Evolutionary conservation across 2,797 vertebrate genomes (phyloP).

Genomic region (Melopsittacus undulatus): DNA sequence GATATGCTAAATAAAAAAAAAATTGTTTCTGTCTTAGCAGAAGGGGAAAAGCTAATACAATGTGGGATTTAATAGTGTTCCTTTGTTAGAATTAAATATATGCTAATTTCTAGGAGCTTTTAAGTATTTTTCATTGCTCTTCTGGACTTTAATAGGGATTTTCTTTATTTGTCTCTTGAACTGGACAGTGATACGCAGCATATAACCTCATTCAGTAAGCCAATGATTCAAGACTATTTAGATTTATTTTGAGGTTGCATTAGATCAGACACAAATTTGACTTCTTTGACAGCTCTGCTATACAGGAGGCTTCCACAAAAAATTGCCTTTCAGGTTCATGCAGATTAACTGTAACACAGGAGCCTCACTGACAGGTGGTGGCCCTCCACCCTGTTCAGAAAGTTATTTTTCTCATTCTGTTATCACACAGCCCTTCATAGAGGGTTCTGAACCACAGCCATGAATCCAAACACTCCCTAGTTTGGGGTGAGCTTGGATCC

Average conservation of each 20-base stretch:
- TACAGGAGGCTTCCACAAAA: not conserved
- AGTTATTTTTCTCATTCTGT: not conserved
- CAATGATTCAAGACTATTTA: not conserved
- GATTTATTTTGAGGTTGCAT: not conserved
- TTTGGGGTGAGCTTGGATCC: conserved; percentile 40
- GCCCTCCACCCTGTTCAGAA: not conserved
- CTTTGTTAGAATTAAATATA: conserved; percentile 4
- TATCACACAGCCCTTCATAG: not conserved
- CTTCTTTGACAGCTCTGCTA: not conserved
- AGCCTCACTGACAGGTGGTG: not conserved
- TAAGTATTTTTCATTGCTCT: conserved; percentile 31
- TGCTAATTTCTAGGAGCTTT: not conserved
- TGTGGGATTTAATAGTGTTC: not conserved
- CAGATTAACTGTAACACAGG: not conserved
- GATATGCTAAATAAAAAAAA: not conserved
- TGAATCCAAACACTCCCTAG: conserved; percentile 1
- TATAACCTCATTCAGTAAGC: not conserved
- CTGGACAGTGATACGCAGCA: not conserved
- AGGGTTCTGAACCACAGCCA: not conserved
- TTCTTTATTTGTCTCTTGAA: not conserved
- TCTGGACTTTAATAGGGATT: not conserved
- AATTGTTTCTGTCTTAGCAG: not conserved
- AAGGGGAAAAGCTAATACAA: not conserved
- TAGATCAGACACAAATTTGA: not conserved
- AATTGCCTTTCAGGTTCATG: not conserved